Evolutionary conservation across 2,888 invertebrate genomes (phyloP).

Genomic region (Agrilus cyanescens): DNA sequence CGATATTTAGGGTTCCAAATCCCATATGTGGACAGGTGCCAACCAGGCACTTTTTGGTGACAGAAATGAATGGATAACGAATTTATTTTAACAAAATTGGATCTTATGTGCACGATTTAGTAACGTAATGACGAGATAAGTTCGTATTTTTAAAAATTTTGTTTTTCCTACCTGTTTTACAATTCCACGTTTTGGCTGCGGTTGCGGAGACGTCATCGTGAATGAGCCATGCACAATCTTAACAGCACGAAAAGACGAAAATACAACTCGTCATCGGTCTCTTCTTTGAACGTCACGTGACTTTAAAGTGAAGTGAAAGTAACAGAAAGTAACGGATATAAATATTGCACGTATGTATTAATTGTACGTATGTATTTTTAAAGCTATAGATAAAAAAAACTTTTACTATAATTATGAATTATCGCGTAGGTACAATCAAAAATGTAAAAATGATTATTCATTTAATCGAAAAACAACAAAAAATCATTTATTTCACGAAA

Average conservation of each 20-base stretch:
- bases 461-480: no score
- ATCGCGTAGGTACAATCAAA: no score
- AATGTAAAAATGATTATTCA: no score
- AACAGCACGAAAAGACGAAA: constrained; percentile 2
- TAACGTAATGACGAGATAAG: constrained; percentile 3
- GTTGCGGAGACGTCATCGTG: constrained; percentile 37
- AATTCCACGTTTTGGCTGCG: constrained; percentile 41
- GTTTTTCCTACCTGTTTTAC: constrained; percentile 44
- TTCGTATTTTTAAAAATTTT: constrained; percentile 11
- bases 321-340: no score
- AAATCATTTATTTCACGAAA: no score
- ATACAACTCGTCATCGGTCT: constrained; percentile 9
- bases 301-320: no score
- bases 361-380: no score
- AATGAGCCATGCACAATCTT: constrained; percentile 41
- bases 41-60: constrained; percentile 9
- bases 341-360: no score
- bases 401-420: no score
- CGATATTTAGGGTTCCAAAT: no score
- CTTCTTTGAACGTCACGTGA: no score
- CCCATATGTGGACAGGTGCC: constrained; percentile 11
- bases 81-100: background rate
- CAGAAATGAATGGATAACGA: background rate
- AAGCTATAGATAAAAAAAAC: no score
- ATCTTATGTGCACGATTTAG: constrained; percentile 2